These are phyloP conservation scores for Apotomis betuletana DNA, from an alignment of 2,888 invertebrate genomes.

Conservation along the genomic window DNA sequence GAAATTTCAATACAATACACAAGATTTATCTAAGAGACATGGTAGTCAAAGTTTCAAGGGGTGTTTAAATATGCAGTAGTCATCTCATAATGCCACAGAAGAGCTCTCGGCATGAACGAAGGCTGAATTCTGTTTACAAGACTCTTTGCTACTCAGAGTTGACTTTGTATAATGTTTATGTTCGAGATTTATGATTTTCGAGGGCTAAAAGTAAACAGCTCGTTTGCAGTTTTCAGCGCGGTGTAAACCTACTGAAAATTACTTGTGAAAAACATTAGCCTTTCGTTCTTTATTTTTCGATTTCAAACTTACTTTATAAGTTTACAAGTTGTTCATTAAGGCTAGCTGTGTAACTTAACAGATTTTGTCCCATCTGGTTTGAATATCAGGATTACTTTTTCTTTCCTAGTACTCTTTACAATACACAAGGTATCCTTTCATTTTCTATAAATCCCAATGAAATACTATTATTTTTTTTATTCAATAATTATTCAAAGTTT, in stretches of 20 bases:
- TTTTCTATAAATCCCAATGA: too few relatives aligned
- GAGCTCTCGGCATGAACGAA: constrained; percentile 21
- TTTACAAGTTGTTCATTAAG: background rate
- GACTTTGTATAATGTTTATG: constrained; percentile 36
- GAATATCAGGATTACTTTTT: too few relatives aligned
- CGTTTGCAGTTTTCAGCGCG: constrained; percentile 21
- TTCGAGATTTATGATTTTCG: constrained; percentile 33
- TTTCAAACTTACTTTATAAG: background rate
- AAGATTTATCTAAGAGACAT: constrained; percentile 1
- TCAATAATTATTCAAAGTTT: too few relatives aligned
- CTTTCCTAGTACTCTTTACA: too few relatives aligned
- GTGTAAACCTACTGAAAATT: constrained; percentile 15
- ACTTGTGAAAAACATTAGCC: constrained; percentile 9
- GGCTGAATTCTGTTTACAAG: constrained; percentile 34
- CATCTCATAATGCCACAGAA: constrained; percentile 32
- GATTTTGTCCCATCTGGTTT: too few relatives aligned
- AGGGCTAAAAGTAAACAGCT: constrained; percentile 28
- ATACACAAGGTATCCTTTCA: too few relatives aligned
- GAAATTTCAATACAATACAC: background rate
- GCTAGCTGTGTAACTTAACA: too few relatives aligned
- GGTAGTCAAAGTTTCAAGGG: constrained; percentile 12
- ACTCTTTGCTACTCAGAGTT: constrained; percentile 34
- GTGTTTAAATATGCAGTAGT: constrained; percentile 29
- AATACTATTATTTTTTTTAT: too few relatives aligned
- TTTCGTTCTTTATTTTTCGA: background rate